These are phyloP conservation scores for Sphaerophoria taeniata DNA, from an alignment of 2,888 invertebrate genomes.

Conservation along the genomic window DNA sequence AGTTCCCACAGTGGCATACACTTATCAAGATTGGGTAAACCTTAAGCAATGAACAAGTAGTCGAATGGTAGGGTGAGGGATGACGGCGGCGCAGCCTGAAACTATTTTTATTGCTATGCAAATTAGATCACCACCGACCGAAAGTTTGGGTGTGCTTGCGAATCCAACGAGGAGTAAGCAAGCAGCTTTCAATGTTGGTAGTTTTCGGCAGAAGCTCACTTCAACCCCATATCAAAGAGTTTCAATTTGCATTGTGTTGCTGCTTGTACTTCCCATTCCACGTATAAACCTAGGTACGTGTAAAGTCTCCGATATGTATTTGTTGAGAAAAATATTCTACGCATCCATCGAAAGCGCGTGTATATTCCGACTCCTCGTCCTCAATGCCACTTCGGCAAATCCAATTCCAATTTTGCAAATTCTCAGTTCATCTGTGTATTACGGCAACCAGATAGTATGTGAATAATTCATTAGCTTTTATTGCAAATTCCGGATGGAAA, in stretches of 20 bases:
- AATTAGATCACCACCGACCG: conserved; percentile 66
- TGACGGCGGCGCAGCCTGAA: conserved; percentile 28
- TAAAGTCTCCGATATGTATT: background rate
- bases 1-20: conserved; percentile 29
- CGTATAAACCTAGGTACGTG: too few species aligned
- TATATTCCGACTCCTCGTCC: background rate
- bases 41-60: too few species aligned
- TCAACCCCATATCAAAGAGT: background rate
- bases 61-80: background rate
- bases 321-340: conserved; percentile 12
- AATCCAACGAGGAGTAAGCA: background rate
- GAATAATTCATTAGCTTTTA: conserved; percentile 70
- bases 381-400: background rate
- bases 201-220: background rate
- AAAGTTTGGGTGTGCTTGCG: conserved; percentile 47
- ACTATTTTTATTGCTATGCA: conserved; percentile 72
- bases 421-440: conserved; percentile 8
- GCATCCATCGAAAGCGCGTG: background rate
- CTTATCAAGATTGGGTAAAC: conserved; percentile 59
- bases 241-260: background rate
- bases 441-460: conserved; percentile 36
- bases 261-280: background rate
- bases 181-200: background rate
- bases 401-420: background rate
- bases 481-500: conserved; percentile 68